Conservation (phyloP, 2,888 invertebrate species). For the Toxonevra muliebris region DNA sequence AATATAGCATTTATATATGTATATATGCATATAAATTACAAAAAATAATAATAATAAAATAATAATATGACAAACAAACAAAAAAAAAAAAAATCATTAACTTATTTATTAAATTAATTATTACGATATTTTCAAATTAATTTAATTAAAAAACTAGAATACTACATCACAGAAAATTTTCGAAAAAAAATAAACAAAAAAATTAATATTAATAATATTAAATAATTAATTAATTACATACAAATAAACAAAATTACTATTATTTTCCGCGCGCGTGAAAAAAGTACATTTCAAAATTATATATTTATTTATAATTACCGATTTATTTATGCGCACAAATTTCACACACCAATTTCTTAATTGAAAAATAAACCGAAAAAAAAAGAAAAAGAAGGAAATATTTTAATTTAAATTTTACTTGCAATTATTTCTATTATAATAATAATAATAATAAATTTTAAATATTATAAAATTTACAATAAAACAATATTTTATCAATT, state of each 20-base stretch:
- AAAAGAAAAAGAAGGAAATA: too few species aligned
- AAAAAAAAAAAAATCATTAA: too few species aligned
- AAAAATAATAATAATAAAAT: not conserved
- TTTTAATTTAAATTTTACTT: too few species aligned
- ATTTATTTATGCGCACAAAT: not conserved
- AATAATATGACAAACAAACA: not conserved
- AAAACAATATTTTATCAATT: conserved; percentile 22
- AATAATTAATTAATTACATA: too few species aligned
- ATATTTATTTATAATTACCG: not conserved
- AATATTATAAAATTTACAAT: conserved; percentile 32
- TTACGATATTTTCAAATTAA: not conserved
- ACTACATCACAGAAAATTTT: conserved; percentile 41
- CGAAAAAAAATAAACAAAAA: conserved; percentile 25
- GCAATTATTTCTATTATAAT: too few species aligned
- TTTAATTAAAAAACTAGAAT: conserved; percentile 36
- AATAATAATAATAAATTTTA: too few species aligned
- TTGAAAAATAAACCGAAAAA: too few species aligned
- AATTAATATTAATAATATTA: not conserved
- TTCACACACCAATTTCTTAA: too few species aligned
- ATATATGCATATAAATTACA: not conserved
- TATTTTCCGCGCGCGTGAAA: too few species aligned
- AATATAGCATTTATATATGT: not conserved
- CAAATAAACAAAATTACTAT: not conserved
- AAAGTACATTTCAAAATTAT: too few species aligned
- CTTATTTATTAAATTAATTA: too few species aligned